A percentile compares a stretch with the other conserved stretches of the same genome.
Conservation (phyloP, 2,113 vertebrate genomes). For the Tetrao urogallus region DNA sequence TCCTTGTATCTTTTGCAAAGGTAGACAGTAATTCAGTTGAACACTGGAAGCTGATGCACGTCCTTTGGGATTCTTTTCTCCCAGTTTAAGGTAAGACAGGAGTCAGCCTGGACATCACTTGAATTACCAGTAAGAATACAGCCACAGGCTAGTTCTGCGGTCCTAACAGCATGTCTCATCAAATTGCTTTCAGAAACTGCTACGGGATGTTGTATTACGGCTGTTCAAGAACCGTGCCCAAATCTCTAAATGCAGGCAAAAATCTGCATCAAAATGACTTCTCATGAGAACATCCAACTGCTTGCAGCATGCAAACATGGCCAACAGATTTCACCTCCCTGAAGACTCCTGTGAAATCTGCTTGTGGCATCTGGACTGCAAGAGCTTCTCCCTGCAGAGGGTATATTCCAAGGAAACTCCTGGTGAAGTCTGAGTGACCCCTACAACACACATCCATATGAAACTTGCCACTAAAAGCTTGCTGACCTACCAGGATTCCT, state of each 20-base stretch:
- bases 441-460: neutral
- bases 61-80: neutral
- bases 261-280: slow-evolving; percentile 10
- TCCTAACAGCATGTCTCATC: neutral
- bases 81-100: neutral
- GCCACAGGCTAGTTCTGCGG: neutral
- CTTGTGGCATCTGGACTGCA: slow-evolving; percentile 14
- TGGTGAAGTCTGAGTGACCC: neutral
- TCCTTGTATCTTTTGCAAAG: neutral
- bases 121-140: neutral
- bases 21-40: neutral
- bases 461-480: neutral
- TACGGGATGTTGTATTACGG: neutral
- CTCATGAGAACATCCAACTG: neutral
- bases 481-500: neutral
- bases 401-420: slow-evolving; percentile 15
- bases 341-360: neutral
- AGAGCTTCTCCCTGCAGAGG: slow-evolving; percentile 27
- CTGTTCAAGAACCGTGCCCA: neutral
- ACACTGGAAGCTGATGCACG: neutral
- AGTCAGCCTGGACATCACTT: neutral
- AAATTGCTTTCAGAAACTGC: slow-evolving; percentile 20
- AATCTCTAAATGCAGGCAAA: slow-evolving; percentile 25
- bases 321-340: neutral
- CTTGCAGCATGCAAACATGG: neutral